A percentile compares a stretch with the other conserved stretches of the same genome.
Conservation (phyloP, 2,113 vertebrate genomes). For the Mesembrinibis cayennensis region DNA sequence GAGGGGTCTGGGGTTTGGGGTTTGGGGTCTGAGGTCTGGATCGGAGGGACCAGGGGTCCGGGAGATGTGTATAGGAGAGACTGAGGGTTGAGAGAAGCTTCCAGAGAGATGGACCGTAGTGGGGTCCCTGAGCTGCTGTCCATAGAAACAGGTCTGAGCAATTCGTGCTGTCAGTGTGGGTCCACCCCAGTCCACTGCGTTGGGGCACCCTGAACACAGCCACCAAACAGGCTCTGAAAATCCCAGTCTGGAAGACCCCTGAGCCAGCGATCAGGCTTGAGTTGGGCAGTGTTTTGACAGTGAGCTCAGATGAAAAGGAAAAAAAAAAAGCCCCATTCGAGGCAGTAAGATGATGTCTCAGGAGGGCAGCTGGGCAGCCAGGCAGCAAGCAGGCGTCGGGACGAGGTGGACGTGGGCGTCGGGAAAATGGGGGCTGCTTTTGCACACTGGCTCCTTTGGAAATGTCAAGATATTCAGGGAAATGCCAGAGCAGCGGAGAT, state of each 20-base stretch:
- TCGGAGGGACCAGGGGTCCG: not conserved
- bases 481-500: not conserved
- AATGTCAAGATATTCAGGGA: not conserved
- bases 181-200: accelerated
- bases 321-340: not conserved
- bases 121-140: no score
- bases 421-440: not conserved
- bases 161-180: not conserved
- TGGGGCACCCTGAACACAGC: not conserved
- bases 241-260: not conserved
- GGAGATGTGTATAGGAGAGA: not conserved
- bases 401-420: not conserved
- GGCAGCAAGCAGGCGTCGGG: not conserved
- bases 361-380: not conserved
- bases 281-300: not conserved
- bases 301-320: not conserved
- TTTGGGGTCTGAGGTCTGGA: not conserved
- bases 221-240: not conserved
- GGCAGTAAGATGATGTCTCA: not conserved
- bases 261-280: not conserved
- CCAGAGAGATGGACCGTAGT: not conserved
- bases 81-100: not conserved
- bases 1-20: not conserved
- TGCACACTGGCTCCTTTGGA: not conserved
- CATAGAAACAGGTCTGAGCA: not conserved